These are phyloP conservation scores for Pipra filicauda DNA, from an alignment of 2,113 vertebrate genomes.

Conservation along the genomic window DNA sequence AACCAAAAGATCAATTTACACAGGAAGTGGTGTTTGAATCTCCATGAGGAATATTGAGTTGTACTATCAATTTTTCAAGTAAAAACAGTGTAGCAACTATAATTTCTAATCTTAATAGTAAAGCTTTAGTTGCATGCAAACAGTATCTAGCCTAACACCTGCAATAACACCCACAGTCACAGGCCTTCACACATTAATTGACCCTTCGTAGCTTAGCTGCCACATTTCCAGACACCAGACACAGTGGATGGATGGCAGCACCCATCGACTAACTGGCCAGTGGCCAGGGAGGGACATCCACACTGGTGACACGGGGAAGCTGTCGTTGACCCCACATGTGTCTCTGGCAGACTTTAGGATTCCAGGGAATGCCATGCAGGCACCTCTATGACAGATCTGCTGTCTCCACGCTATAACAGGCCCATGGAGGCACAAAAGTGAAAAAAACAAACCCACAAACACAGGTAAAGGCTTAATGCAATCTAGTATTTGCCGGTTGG, in stretches of 20 bases:
- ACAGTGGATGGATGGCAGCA: not conserved
- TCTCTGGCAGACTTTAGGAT: not conserved
- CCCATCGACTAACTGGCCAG: accelerated
- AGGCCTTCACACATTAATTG: accelerated
- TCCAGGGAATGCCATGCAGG: not conserved
- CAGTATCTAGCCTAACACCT: not conserved
- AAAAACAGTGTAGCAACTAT: not conserved
- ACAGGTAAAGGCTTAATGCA: not conserved
- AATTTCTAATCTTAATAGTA: not conserved
- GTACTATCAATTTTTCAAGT: not conserved
- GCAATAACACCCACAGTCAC: not conserved
- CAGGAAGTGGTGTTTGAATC: not conserved
- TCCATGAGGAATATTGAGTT: not conserved
- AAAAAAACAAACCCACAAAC: not conserved
- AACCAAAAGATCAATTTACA: not conserved
- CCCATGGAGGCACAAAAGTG: not conserved
- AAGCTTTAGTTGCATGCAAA: not conserved
- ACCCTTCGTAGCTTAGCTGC: not conserved
- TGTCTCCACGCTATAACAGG: not conserved
- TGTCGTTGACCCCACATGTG: accelerated
- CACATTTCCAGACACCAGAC: not conserved
- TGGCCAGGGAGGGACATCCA: not conserved
- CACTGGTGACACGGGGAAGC: accelerated
- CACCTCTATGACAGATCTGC: not conserved
- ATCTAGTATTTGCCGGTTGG: not conserved